phyloP scores from a whole-genome alignment of 2,113 vertebrate species.

The Macroglossus sobrinus region DNA sequence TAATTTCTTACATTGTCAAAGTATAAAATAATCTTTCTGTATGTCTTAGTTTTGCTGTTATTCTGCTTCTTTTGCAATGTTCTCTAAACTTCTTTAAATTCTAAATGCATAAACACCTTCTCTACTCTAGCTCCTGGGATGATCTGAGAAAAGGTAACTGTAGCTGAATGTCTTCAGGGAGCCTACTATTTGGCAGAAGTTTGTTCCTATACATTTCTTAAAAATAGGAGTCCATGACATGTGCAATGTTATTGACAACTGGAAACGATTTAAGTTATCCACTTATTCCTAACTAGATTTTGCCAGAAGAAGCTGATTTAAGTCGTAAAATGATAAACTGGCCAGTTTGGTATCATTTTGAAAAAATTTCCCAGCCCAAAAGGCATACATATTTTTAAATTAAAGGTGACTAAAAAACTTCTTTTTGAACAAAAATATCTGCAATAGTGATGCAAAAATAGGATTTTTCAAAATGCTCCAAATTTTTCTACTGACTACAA shows the following conservation, averaged over 20 bases:
- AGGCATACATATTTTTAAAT: not conserved
- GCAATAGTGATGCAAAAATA: not conserved
- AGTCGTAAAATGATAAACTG: not conserved
- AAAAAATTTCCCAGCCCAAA: not conserved
- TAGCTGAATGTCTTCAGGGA: not conserved
- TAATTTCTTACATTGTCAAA: not conserved
- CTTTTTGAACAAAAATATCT: not conserved
- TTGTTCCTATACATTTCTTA: not conserved
- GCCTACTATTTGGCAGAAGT: not conserved
- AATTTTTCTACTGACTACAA: not conserved
- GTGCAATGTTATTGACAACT: not conserved
- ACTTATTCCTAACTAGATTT: not conserved
- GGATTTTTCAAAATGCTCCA: not conserved
- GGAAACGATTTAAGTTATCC: constrained; percentile 19
- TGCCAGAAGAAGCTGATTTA: not conserved
- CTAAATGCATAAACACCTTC: not conserved
- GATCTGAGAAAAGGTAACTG: not conserved
- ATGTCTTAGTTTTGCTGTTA: not conserved
- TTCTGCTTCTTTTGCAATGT: not conserved
- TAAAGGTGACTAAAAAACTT: not conserved
- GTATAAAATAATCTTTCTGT: not conserved
- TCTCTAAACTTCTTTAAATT: constrained; percentile 28
- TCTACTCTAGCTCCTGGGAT: not conserved
- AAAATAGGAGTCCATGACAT: not conserved
- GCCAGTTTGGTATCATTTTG: not conserved